Evolutionary conservation across 2,113 vertebrate genomes (phyloP), one percentile per base, ranked within the genome.

Genomic region (Myiagra hebetior): DNA sequence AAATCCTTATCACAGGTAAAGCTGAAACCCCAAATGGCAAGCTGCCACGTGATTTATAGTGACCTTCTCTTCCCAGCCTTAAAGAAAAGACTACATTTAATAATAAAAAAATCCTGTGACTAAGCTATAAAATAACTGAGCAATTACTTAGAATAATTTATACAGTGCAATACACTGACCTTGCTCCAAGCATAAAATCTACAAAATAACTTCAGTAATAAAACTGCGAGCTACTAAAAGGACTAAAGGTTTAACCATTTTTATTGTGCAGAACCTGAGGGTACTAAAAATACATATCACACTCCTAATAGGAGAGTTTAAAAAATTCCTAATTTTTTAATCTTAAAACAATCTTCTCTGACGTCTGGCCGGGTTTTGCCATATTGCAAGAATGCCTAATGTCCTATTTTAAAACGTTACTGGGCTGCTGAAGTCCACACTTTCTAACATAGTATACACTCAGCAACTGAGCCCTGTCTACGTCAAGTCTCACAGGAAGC

Each of bases 121-220:
- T 97, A 97, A 97, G 97, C 97, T 97, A 97, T 98, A 98, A 98
- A 98, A 98, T 98, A 98, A 98, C 98, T 87, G 92, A 98, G 96
- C 98, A 98, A 98, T 98, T 98, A 98, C 97, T 98, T 98, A 98
- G 96, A 98, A 98, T 98, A 98, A 98, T 98, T 98, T 98, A 98
- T 98, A 98, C 97, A 98, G 96, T 97, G 98, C 97, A 98, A 97
- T 98, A 98, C 96, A 97, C 88, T 98, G 98, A 98, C 98, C 97
- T 98, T 98, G 97, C 97, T 98, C 97, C 97, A 97, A 98, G 97
- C 97, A 97, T 97, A 98, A 98, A 98, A 98, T 97, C 97, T 98
- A 98, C 98, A 98, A 98, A 98, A 98, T 98, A 98, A 98, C 97
- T 98, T 97, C 94, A 97, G 97, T 96, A 97, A 98, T 98, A 98